Conservation (phyloP, 2,113 vertebrate genomes). For the Sporophila hypoxantha region DNA sequence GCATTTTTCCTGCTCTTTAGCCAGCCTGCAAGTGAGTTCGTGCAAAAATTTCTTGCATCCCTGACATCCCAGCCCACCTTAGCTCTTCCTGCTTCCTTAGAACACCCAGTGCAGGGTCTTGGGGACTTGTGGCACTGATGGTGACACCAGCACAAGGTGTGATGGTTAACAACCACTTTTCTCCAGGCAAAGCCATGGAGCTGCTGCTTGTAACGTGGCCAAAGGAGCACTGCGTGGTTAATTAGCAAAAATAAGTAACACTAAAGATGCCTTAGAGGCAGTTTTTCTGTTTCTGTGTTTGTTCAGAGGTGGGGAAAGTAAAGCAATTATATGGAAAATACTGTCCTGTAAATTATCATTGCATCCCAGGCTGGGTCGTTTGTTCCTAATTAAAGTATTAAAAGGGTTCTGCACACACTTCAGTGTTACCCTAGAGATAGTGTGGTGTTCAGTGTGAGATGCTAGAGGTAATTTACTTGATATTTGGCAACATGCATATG, state of each 20-base stretch:
- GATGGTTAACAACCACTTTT: not conserved
- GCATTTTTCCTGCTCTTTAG: not conserved
- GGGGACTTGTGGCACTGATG: not conserved
- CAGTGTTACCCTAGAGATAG: conserved; percentile 8
- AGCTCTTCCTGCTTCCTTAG: not conserved
- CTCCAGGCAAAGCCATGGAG: not conserved
- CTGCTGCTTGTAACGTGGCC: not conserved
- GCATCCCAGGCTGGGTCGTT: not conserved
- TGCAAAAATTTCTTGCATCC: not conserved
- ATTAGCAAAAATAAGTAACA: not conserved
- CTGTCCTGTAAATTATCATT: not conserved
- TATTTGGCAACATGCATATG: not conserved
- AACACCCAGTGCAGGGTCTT: accelerated
- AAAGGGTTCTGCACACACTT: not conserved
- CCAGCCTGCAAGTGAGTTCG: accelerated
- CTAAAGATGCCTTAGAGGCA: not conserved
- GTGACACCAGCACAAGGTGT: not conserved
- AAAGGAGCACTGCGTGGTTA: not conserved
- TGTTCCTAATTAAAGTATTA: conserved; percentile 45
- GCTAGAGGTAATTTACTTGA: conserved; percentile 21
- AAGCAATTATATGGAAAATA: not conserved
- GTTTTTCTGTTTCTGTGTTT: not conserved
- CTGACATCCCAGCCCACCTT: not conserved
- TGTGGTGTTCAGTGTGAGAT: not conserved
- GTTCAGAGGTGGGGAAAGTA: not conserved